Evolutionary conservation across 92 coral and sea anemone species (phyloP), one percentile per base, ranked within the genome.

Genomic region (Chrysogorgia sp.): DNA sequence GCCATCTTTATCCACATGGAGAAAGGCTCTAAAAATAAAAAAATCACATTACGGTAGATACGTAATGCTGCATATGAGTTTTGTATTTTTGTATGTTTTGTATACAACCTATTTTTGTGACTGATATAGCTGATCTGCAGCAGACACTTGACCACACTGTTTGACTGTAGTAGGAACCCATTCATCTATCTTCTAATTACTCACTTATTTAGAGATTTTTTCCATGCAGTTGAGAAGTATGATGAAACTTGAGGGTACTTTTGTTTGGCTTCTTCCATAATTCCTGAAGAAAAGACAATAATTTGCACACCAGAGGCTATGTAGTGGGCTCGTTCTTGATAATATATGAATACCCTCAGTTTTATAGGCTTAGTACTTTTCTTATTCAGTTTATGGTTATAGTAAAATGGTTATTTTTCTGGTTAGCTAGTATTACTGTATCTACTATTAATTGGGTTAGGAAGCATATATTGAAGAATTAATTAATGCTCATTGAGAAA

Each of bases 241-340:
- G 76, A 69, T 2, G 76, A 28, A 58, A 69, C 76, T 49, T 69
- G 76, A 1, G 76, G 76, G 22, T 69, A 69, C 21, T 49, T 48
- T 47, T 31, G 76, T 49, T 69, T 69, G 15, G 76, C 76, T 69
- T 69, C 76, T 69, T 69, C 76, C 76, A 69, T 69, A 17, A 69
- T 69, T 45, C 40, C 76, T 69, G 23, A 63, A 30, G 19, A 23
- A 33, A 9, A 41, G 10, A 34, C 10, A 63, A 24, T 7, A 8
- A 63, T 7, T 8, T 17, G 37, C 33, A 29, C 12, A 5, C 43
- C 5, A 4, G 5, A 4, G 5, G 6, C 12, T 37, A 5, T 2
- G 53, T 2, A 47, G n/a, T 7, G 10, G n/a, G 53, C 15, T 47
- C 2, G 53, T 47, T 47, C 43, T n/a, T n/a, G n/a, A n/a, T n/a